Conservation (phyloP, 1,140 invertebrate genomes). For the Triops cancriformis region DNA sequence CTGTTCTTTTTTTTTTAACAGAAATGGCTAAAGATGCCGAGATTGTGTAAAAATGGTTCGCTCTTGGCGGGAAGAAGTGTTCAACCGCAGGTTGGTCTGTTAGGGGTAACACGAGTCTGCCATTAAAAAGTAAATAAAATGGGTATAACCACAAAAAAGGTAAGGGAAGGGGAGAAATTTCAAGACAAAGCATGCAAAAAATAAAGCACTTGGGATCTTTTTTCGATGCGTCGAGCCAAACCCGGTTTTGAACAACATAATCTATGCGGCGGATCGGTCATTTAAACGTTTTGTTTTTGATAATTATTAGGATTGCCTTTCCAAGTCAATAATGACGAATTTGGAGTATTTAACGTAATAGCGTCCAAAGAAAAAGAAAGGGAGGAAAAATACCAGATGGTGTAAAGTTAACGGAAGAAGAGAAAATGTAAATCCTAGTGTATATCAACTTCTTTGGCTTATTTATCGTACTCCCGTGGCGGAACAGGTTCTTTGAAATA, state of each 20-base stretch:
- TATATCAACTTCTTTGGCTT: too few relatives aligned
- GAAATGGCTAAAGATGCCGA: background rate
- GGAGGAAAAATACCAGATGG: too few relatives aligned
- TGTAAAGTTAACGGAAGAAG: too few relatives aligned
- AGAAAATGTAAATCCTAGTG: too few relatives aligned
- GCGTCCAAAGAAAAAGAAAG: too few relatives aligned
- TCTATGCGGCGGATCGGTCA: background rate
- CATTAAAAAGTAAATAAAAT: conserved; percentile 5
- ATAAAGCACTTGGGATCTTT: background rate
- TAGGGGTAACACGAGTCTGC: background rate
- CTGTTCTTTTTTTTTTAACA: too few relatives aligned
- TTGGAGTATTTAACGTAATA: too few relatives aligned
- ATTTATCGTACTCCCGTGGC: too few relatives aligned
- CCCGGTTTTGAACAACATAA: background rate
- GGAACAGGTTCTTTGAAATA: too few relatives aligned
- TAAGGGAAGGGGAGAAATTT: background rate
- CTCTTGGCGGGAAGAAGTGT: background rate
- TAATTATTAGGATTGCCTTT: background rate
- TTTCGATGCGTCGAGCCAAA: background rate
- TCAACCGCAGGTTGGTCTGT: background rate
- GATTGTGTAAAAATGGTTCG: background rate
- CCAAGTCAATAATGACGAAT: background rate
- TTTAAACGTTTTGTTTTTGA: background rate
- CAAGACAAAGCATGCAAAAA: background rate
- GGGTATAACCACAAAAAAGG: background rate